phyloP scores from a whole-genome alignment of 2,113 vertebrate genomes.

The Oryzias javanicus region DNA sequence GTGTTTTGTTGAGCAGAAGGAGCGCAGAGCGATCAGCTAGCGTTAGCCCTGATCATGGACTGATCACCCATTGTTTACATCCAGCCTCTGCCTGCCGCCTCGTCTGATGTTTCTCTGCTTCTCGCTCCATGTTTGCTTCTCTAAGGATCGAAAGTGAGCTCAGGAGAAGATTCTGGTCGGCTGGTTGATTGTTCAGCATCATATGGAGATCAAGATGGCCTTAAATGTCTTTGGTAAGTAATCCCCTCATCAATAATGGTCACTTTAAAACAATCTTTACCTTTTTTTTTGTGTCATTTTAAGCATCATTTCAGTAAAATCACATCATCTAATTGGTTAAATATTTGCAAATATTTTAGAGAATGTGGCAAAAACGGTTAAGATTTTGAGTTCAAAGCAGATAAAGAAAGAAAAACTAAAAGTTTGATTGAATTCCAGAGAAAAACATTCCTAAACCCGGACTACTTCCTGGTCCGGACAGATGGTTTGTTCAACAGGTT shows the following conservation, averaged over 20 bases:
- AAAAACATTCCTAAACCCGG: no score
- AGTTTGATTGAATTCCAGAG: no score
- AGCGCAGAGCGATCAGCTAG: slow-evolving; percentile 37
- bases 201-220: slow-evolving; percentile 61
- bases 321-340: no score
- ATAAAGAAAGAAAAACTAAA: no score
- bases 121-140: no score
- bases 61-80: slow-evolving; percentile 30
- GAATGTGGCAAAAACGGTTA: no score
- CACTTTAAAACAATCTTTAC: background rate
- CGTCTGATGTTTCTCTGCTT: no score
- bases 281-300: background rate
- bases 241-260: background rate
- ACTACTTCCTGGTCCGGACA: no score
- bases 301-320: background rate
- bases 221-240: slow-evolving; percentile 75
- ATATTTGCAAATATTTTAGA: no score
- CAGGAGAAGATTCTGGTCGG: slow-evolving; percentile 29
- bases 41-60: slow-evolving; percentile 43
- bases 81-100: no score
- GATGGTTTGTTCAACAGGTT: no score
- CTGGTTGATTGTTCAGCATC: slow-evolving; percentile 42
- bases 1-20: slow-evolving; percentile 10
- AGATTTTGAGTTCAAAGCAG: no score
- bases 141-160: slow-evolving; percentile 24